Conservation (phyloP, 2,797 vertebrate genomes). For the Meda fulgida region DNA sequence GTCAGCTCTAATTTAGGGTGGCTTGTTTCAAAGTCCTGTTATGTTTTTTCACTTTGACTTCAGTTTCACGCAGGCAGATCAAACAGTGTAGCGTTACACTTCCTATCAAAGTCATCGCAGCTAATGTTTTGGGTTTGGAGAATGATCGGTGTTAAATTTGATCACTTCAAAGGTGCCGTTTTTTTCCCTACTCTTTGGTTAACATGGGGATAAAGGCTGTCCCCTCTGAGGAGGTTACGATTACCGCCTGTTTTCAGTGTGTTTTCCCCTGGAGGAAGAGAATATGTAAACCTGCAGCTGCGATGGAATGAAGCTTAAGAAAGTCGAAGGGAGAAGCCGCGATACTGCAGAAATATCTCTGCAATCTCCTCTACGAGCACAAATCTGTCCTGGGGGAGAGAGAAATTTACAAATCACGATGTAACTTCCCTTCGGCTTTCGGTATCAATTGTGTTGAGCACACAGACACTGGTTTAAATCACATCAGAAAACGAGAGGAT, state of each 20-base stretch:
- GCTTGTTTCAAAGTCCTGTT: conserved; percentile 80
- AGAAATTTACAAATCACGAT: conserved; percentile 86
- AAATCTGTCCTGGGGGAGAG: conserved; percentile 80
- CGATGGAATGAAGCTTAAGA: conserved; percentile 76
- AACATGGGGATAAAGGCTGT: conserved; percentile 71
- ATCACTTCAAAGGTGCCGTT: conserved; percentile 74
- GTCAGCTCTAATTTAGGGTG: conserved; percentile 80
- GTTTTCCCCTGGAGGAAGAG: conserved; percentile 71
- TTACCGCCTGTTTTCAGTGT: conserved; percentile 71
- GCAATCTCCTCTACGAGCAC: conserved; percentile 81
- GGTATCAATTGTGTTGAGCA: conserved; percentile 82
- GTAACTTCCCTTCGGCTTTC: conserved; percentile 82
- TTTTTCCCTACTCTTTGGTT: conserved; percentile 60
- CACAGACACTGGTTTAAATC: conserved; percentile 80
- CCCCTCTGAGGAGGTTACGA: conserved; percentile 75
- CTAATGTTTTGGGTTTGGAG: conserved; percentile 80
- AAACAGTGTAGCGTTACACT: conserved; percentile 76
- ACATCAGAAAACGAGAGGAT: conserved; percentile 77
- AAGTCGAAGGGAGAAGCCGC: conserved; percentile 74
- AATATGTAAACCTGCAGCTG: conserved; percentile 76
- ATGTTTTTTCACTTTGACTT: conserved; percentile 70
- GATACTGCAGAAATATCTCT: conserved; percentile 76
- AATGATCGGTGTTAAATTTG: conserved; percentile 80
- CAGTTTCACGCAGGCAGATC: conserved; percentile 74
- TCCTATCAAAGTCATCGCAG: conserved; percentile 77